Conservation (phyloP, 2,888 invertebrate genomes). For the Beris morrisii region DNA sequence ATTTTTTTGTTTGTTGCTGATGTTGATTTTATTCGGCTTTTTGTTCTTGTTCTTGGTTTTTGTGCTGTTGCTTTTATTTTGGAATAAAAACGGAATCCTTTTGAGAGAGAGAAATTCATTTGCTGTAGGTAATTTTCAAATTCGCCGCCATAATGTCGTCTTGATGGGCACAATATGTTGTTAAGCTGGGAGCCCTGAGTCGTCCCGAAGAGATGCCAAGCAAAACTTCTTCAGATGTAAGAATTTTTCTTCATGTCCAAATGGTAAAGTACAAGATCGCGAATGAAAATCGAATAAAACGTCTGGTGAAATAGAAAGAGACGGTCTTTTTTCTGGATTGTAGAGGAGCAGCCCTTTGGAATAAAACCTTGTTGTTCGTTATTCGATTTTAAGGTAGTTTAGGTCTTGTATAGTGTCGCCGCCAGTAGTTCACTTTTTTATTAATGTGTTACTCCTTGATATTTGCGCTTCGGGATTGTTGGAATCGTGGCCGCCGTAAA, state of each 20-base stretch:
- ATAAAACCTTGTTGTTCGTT: conserved; percentile 19
- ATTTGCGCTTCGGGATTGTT: too few species aligned
- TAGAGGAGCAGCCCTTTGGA: too few species aligned
- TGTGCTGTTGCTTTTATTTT: not conserved
- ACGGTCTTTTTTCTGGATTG: too few species aligned
- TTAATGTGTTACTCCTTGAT: conserved; percentile 14
- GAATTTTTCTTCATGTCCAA: conserved; percentile 40
- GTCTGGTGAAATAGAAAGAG: not conserved
- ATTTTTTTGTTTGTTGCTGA: conserved; percentile 12
- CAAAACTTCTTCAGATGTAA: conserved; percentile 37
- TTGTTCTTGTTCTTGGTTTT: not conserved
- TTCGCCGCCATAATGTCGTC: conserved; percentile 41
- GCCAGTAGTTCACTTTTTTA: conserved; percentile 12
- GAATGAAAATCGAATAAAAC: conserved; percentile 26
- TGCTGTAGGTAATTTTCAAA: conserved; percentile 39
- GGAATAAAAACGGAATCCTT: not conserved
- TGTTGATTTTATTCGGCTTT: not conserved
- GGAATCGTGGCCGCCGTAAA: too few species aligned
- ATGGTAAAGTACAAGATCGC: conserved; percentile 39
- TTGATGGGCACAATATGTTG: conserved; percentile 37
- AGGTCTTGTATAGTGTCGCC: conserved; percentile 24
- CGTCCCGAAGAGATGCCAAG: conserved; percentile 33
- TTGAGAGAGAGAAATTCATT: conserved; percentile 38
- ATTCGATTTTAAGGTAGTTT: conserved; percentile 14
- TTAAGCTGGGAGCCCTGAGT: conserved; percentile 7